Evolutionary conservation across 2,797 vertebrate species (phyloP), one percentile per base, ranked within the genome.

Genomic region (Lagodon rhomboides): DNA sequence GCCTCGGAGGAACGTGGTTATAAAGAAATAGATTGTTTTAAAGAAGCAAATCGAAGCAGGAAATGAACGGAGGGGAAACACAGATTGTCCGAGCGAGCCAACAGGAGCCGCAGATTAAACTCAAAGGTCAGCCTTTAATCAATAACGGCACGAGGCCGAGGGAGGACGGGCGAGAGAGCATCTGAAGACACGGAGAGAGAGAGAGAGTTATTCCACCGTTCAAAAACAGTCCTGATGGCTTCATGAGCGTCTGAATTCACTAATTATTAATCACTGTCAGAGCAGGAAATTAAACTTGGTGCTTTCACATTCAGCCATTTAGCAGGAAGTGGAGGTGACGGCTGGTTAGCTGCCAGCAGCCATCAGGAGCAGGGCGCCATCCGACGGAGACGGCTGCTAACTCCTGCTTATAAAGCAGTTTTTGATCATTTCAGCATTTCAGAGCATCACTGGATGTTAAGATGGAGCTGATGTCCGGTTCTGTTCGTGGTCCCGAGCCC

Each of bases 41-140:
- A 38, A 10, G n/a, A 38, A 11, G 38, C 38, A 9, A 38, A 38
- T 38, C 2, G 10, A 38, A 38, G 38, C 38, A 73, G 46, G 4
- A 76, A 68, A 70, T 66, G 3, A 71, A 75, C 69, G 27, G 34
- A 74, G 61, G 55, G 9, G 3, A 23, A 74, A 34, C 30, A 66
- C 23, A 58, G 38, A 1, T 44, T 23, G 51, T 74, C 38, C 34
- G 4, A 38, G 41, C 15, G 44, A 41, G 68, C 63, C 25, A 72
- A 25, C 44, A 22, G 51, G 23, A 65, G 50, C 59, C 34, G 30
- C 38, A 73, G 79, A 80, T 74, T 77, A 65, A 74, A 83, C 51
- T 59, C 80, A 75, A 75, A 63, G 71, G 72, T 74, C 82, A 81
- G 60, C 22, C 59, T 49, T 53, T 60, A 71, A 76, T 73, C 80